A percentile compares a stretch with the other conserved stretches of the same genome.
These are phyloP conservation scores for Camarhynchus parvulus DNA, from an alignment of 2,113 vertebrate species.

Conservation along the genomic window DNA sequence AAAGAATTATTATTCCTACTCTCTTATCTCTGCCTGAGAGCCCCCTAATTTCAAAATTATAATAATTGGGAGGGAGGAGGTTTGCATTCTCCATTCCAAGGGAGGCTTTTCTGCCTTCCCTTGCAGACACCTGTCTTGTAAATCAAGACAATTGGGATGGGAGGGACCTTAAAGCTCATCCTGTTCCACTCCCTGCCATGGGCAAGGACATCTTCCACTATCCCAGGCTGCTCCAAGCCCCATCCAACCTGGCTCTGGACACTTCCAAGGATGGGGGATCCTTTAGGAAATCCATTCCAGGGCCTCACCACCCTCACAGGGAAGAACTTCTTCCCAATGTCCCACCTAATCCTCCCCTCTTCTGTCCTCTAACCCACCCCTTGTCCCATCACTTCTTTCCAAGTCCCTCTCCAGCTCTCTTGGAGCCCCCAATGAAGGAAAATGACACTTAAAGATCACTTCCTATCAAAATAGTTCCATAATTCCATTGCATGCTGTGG, in stretches of 20 bases:
- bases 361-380: background rate
- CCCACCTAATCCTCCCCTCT: rapidly evolving
- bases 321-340: background rate
- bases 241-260: background rate
- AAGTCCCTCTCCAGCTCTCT: background rate
- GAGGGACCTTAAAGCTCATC: background rate
- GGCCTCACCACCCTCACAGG: background rate
- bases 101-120: background rate
- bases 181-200: background rate
- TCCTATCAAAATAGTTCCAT: background rate
- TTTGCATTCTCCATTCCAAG: background rate
- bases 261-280: background rate
- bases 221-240: background rate
- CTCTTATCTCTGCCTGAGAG: background rate
- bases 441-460: background rate
- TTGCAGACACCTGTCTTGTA: background rate
- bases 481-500: background rate
- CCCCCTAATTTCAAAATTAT: background rate
- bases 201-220: background rate
- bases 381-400: background rate
- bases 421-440: background rate
- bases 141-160: background rate
- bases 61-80: background rate
- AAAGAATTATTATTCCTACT: background rate
- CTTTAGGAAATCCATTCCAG: background rate